phyloP scores from a whole-genome alignment of 2,888 invertebrate genomes.

The Rotaria socialis region DNA sequence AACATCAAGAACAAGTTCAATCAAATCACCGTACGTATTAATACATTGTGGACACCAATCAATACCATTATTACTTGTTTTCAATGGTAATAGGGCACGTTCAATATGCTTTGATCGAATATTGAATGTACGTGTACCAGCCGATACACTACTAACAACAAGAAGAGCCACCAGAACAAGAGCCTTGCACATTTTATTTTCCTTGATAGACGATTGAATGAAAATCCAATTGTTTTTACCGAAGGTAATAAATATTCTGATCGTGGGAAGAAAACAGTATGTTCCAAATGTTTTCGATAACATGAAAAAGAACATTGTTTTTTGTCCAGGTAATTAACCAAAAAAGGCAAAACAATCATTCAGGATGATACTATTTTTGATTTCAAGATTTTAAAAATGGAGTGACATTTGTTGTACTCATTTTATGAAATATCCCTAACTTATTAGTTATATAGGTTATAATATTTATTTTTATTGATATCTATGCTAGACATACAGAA shows the following conservation, averaged over 20 bases:
- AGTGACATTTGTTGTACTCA: too few relatives aligned
- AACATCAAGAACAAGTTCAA: constrained; percentile 52
- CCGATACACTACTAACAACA: not conserved
- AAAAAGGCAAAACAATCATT: too few relatives aligned
- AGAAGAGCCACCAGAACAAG: not conserved
- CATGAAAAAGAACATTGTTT: not conserved
- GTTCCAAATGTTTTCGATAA: not conserved
- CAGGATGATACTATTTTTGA: too few relatives aligned
- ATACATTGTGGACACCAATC: constrained; percentile 15
- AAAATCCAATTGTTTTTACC: too few relatives aligned
- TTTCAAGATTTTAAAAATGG: too few relatives aligned
- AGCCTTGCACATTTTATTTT: not conserved
- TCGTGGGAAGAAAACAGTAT: not conserved
- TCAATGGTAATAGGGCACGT: not conserved
- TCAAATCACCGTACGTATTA: constrained; percentile 49
- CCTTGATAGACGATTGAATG: too few relatives aligned
- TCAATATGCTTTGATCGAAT: not conserved
- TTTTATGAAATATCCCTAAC: too few relatives aligned
- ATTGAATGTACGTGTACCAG: not conserved
- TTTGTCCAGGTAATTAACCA: too few relatives aligned
- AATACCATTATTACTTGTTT: not conserved
- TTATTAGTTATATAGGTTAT: too few relatives aligned
- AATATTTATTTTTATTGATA: too few relatives aligned
- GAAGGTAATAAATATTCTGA: not conserved
- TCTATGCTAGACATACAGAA: too few relatives aligned